Percentiles rank a stretch among this genome's conserved stretches.
Evolutionary conservation across 1,140 invertebrate genomes (phyloP).

Genomic region (Temnothorax curvispinosus): DNA sequence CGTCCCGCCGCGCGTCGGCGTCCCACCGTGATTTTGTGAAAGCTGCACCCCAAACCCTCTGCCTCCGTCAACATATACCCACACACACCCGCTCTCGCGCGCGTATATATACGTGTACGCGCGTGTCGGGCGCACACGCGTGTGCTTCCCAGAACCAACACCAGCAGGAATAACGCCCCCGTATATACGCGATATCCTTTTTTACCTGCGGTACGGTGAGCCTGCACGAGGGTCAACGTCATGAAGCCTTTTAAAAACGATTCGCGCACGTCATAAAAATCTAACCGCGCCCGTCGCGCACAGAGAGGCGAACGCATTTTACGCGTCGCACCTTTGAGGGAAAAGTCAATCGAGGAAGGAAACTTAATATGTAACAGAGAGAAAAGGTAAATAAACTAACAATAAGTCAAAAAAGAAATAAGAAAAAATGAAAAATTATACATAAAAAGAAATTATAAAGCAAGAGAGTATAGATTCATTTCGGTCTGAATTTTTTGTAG

Average conservation of each 20-base stretch:
- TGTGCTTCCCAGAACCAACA: background rate
- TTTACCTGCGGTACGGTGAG: conserved; percentile 2
- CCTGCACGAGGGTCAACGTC: conserved; percentile 39
- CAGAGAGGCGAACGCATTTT: background rate
- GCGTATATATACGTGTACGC: background rate
- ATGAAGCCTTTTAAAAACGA: conserved; percentile 51
- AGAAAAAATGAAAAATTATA: background rate
- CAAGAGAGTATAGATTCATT: background rate
- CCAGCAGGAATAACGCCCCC: background rate
- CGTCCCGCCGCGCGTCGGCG: conserved; percentile 64
- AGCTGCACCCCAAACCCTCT: conserved; percentile 22
- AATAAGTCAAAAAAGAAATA: background rate
- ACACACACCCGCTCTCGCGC: too few relatives aligned
- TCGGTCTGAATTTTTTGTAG: background rate
- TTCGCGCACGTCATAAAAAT: conserved; percentile 38
- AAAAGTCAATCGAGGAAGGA: background rate
- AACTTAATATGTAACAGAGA: background rate
- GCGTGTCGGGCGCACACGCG: background rate
- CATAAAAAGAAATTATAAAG: background rate
- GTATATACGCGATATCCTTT: conserved; percentile 41
- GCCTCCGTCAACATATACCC: background rate
- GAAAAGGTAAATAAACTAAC: background rate
- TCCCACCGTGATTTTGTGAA: conserved; percentile 60
- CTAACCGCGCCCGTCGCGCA: conserved; percentile 4
- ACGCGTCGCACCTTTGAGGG: background rate